A percentile compares a stretch with the other conserved stretches of the same genome.
These are phyloP conservation scores for Halcyon leucocephala DNA, from an alignment of 2,797 vertebrate species.

Conservation along the genomic window DNA sequence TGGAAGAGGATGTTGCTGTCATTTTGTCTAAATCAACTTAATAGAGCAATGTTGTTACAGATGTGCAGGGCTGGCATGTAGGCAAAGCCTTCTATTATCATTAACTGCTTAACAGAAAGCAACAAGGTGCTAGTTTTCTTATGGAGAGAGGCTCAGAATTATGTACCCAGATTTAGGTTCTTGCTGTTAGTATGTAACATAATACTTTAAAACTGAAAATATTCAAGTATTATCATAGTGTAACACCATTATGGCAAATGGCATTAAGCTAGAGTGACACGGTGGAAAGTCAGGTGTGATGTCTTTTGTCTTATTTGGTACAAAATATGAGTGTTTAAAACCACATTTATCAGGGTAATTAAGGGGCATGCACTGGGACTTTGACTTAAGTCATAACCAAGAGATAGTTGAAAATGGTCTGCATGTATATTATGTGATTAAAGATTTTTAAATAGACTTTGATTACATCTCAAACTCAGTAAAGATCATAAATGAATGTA, in stretches of 20 bases:
- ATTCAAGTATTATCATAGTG: not conserved
- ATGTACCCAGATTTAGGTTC: not conserved
- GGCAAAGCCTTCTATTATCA: not conserved
- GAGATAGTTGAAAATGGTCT: constrained; percentile 6
- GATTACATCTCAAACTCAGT: constrained; percentile 6
- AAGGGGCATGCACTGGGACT: not conserved
- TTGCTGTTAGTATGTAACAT: not conserved
- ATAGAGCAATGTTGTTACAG: not conserved
- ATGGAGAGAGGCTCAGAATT: not conserved
- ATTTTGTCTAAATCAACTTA: not conserved
- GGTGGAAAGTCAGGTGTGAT: not conserved
- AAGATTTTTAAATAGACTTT: constrained; percentile 55
- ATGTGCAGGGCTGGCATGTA: not conserved
- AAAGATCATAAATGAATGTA: not conserved
- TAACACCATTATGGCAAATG: not conserved
- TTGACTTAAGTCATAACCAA: not conserved
- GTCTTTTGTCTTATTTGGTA: constrained; percentile 12
- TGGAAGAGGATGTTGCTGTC: not conserved
- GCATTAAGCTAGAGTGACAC: not conserved
- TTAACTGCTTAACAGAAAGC: not conserved
- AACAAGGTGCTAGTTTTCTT: not conserved
- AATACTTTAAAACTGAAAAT: not conserved
- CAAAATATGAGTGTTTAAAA: not conserved
- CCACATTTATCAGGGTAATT: constrained; percentile 1
- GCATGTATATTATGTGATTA: constrained; percentile 10